Evolutionary conservation across 2,113 vertebrate genomes (phyloP).

Genomic region (Lathamus discolor): DNA sequence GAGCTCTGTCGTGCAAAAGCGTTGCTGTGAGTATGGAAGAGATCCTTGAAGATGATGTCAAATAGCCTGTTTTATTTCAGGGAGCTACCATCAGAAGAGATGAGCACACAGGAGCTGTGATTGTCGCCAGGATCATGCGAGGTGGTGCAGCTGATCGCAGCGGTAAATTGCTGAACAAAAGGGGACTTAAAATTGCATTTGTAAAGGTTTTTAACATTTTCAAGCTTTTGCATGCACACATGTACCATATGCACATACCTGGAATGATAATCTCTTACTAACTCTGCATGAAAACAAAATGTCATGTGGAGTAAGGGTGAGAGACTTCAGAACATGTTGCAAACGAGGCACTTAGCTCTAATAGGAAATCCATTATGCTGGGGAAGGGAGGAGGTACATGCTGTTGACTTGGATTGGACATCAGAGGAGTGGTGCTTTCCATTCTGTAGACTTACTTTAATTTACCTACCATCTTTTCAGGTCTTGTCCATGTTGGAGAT

Average conservation of each 20-base stretch:
- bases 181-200: not conserved
- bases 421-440: not conserved
- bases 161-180: conserved; percentile 71
- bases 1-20: not conserved
- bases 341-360: not conserved
- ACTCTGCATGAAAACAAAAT: not conserved
- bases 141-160: conserved; percentile 93
- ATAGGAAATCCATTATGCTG: not conserved
- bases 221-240: no score
- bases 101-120: conserved; percentile 88
- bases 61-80: conserved; percentile 61
- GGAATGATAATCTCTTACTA: not conserved
- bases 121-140: conserved; percentile 93
- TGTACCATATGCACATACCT: accelerated
- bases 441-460: not conserved
- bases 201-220: not conserved
- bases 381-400: not conserved
- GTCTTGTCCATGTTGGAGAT: conserved; percentile 93
- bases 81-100: conserved; percentile 93
- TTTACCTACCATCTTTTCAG: conserved; percentile 69
- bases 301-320: not conserved
- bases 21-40: not conserved
- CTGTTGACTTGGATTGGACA: not conserved
- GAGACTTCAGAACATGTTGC: not conserved
- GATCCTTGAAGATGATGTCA: not conserved